These are phyloP conservation scores for Coluber constrictor DNA, from an alignment of 2,797 vertebrate genomes.

Conservation along the genomic window DNA sequence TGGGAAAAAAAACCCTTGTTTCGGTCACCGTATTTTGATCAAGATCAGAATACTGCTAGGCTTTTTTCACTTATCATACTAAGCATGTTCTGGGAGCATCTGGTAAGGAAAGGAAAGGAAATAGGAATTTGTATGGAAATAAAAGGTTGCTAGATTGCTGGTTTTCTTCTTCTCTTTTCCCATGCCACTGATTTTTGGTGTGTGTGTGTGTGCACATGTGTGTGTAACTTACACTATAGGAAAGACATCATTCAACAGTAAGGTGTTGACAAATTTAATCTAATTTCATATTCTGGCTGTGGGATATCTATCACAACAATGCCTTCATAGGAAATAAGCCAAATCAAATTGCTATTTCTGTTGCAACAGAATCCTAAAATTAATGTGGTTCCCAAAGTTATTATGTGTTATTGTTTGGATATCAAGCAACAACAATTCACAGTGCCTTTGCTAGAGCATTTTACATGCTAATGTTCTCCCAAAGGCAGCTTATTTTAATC, in stretches of 20 bases:
- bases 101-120: neutral
- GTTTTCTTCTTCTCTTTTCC: neutral
- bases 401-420: neutral
- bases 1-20: neutral
- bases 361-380: constrained; percentile 17
- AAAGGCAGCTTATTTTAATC: constrained; percentile 34
- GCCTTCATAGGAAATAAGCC: neutral
- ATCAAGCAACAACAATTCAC: constrained; percentile 38
- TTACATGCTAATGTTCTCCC: constrained; percentile 50
- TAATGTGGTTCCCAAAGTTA: constrained; percentile 11
- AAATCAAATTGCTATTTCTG: constrained; percentile 23
- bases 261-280: constrained; percentile 7
- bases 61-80: constrained; percentile 5
- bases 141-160: neutral
- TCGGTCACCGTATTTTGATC: neutral
- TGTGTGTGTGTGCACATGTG: neutral
- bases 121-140: neutral
- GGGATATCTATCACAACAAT: neutral
- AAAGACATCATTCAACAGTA: constrained; percentile 2
- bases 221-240: neutral
- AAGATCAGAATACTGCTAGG: neutral
- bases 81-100: neutral
- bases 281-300: constrained; percentile 24
- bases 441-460: constrained; percentile 44
- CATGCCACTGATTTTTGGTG: neutral